A percentile compares a stretch with the other conserved stretches of the same genome.
Conservation (phyloP, 2,113 vertebrate species). For the Synchiropus splendidus region DNA sequence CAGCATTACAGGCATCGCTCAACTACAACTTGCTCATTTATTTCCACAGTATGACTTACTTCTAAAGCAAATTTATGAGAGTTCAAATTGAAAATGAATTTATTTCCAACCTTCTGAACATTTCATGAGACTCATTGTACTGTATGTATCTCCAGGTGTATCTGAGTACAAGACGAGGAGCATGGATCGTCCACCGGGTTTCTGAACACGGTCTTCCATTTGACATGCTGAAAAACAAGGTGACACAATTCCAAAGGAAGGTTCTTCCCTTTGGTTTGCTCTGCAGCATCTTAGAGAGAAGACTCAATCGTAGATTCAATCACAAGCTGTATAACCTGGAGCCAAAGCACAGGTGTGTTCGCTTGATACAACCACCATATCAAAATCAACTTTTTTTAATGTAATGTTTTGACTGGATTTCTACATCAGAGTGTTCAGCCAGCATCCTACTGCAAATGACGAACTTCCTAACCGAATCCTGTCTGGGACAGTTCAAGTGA, state of each 20-base stretch:
- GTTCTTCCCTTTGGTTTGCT: slow-evolving; percentile 54
- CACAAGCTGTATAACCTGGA: slow-evolving; percentile 76
- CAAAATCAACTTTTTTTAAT: too few species aligned
- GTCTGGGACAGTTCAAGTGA: slow-evolving; percentile 75
- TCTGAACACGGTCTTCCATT: slow-evolving; percentile 62
- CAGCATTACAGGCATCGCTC: too few species aligned
- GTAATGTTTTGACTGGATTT: too few species aligned
- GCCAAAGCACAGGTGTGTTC: slow-evolving; percentile 72
- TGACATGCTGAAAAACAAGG: slow-evolving; percentile 67
- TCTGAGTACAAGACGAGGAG: slow-evolving; percentile 83
- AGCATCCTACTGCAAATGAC: slow-evolving; percentile 81
- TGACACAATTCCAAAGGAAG: slow-evolving; percentile 13
- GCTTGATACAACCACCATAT: too few species aligned
- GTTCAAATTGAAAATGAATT: too few species aligned
- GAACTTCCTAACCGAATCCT: slow-evolving; percentile 86
- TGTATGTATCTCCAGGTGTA: slow-evolving; percentile 67
- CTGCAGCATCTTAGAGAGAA: slow-evolving; percentile 25
- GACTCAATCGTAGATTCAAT: slow-evolving; percentile 65
- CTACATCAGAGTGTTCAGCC: slow-evolving; percentile 62
- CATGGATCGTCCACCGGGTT: slow-evolving; percentile 81
- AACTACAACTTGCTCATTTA: too few species aligned
- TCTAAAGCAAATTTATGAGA: too few species aligned
- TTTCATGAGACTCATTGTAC: too few species aligned
- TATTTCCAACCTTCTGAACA: too few species aligned
- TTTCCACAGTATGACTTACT: too few species aligned